Evolutionary conservation across 2,797 vertebrate species (phyloP).

Genomic region (Malacoctenus gilli): DNA sequence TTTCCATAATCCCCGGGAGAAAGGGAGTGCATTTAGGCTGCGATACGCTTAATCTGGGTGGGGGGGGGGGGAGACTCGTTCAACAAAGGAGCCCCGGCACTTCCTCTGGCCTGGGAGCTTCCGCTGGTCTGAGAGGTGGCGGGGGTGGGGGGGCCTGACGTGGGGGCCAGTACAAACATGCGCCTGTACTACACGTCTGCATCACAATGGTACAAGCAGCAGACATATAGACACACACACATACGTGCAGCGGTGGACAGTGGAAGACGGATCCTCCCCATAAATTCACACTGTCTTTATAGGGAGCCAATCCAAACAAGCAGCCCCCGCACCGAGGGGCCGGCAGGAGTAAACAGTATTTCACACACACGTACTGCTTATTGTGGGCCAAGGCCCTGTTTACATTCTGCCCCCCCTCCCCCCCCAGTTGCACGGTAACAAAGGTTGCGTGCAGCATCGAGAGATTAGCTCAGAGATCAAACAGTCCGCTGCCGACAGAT

Average conservation of each 20-base stretch:
- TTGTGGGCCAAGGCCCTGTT: conserved; percentile 59
- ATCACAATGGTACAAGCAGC: conserved; percentile 49
- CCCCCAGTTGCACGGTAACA: conserved; percentile 43
- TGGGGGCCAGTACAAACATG: conserved; percentile 71
- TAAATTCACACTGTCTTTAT: conserved; percentile 49
- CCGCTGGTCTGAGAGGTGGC: conserved; percentile 72
- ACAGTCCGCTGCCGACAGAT: conserved; percentile 42
- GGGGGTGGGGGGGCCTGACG: conserved; percentile 53
- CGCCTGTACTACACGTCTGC: conserved; percentile 51
- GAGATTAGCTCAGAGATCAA: conserved; percentile 52
- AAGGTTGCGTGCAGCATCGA: conserved; percentile 43
- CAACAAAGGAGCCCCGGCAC: conserved; percentile 76
- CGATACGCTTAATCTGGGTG: conserved; percentile 78
- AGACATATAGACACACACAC: conserved; percentile 28
- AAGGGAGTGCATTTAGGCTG: conserved; percentile 77
- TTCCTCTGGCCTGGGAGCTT: conserved; percentile 80
- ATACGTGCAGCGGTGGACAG: conserved; percentile 13
- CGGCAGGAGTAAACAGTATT: conserved; percentile 37
- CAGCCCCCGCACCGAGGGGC: conserved; percentile 38
- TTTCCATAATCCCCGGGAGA: conserved; percentile 79
- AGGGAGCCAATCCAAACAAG: conserved; percentile 61
- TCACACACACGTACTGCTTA: conserved; percentile 26
- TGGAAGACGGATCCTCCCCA: conserved; percentile 42
- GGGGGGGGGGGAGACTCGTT: conserved; percentile 62
- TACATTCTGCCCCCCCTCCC: conserved; percentile 56